These are phyloP conservation scores for Allolobophora icterica DNA, from an alignment of 2,888 invertebrate species.

Conservation along the genomic window DNA sequence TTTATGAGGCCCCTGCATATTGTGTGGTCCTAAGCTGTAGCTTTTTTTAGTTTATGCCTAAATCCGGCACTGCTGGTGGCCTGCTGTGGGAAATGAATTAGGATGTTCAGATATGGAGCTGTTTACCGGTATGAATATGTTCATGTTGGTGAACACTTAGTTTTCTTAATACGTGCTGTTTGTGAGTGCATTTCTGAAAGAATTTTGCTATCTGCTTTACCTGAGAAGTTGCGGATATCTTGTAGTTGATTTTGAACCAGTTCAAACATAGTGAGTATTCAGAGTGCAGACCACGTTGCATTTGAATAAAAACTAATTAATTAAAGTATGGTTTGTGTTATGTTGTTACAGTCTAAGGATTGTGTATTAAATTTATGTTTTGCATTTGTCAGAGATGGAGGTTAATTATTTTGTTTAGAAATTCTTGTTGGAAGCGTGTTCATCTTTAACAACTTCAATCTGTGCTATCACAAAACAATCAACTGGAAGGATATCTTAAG, in stretches of 20 bases:
- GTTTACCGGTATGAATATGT: background rate
- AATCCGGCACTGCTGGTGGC: too few relatives aligned
- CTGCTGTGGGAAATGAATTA: background rate
- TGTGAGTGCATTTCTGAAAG: background rate
- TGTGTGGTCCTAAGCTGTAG: too few relatives aligned
- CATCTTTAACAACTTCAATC: slow-evolving; percentile 88
- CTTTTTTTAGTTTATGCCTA: too few relatives aligned
- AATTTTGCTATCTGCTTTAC: background rate
- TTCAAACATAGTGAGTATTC: background rate
- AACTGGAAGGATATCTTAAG: slow-evolving; percentile 90
- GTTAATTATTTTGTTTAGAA: slow-evolving; percentile 69
- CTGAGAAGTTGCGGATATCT: background rate
- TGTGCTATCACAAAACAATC: slow-evolving; percentile 90
- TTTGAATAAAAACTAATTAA: background rate
- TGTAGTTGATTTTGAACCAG: too few relatives aligned
- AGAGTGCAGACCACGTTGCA: background rate
- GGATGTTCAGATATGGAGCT: background rate
- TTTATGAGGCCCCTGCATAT: too few relatives aligned
- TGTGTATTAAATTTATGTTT: background rate
- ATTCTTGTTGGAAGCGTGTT: slow-evolving; percentile 89
- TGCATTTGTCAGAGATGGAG: background rate
- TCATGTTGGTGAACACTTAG: background rate
- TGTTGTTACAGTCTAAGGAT: background rate
- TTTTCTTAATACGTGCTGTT: background rate
- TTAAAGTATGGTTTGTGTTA: background rate